Percentiles rank a stretch among this genome's conserved stretches.
These are phyloP conservation scores for Gortyna flavago DNA, from an alignment of 2,888 invertebrate species.

Conservation along the genomic window DNA sequence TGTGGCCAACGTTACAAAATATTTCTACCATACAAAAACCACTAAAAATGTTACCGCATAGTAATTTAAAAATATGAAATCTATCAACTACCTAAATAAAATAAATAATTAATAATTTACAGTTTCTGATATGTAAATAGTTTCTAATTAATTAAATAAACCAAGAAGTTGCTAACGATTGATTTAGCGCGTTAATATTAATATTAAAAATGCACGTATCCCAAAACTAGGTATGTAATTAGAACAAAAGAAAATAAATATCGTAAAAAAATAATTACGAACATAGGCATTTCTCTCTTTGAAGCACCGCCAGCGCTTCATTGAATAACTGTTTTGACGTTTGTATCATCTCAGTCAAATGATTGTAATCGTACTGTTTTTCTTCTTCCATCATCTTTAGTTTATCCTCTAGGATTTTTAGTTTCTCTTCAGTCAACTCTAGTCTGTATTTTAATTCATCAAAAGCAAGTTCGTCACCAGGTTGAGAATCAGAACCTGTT, in stretches of 20 bases:
- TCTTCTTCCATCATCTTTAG: constrained; percentile 91
- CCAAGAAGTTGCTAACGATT: not conserved
- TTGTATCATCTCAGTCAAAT: constrained; percentile 90
- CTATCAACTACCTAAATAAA: constrained; percentile 3
- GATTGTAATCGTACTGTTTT: constrained; percentile 89
- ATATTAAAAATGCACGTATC: not conserved
- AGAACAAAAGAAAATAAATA: constrained; percentile 56
- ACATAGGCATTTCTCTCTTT: constrained; percentile 85
- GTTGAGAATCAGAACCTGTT: constrained; percentile 71
- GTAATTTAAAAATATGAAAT: not conserved
- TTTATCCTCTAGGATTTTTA: constrained; percentile 91
- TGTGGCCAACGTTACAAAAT: constrained; percentile 62
- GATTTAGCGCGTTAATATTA: not conserved
- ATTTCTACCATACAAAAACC: constrained; percentile 30
- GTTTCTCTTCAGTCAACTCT: constrained; percentile 92
- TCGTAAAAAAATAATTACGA: constrained; percentile 68
- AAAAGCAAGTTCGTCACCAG: constrained; percentile 79
- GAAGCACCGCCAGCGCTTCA: constrained; percentile 86
- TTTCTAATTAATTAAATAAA: not conserved
- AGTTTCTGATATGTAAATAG: not conserved
- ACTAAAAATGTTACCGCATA: constrained; percentile 37
- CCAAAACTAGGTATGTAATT: constrained; percentile 54
- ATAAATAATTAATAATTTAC: not conserved
- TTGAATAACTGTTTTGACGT: constrained; percentile 90
- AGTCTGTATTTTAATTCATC: constrained; percentile 87